Conservation (phyloP, 2,797 vertebrate species). For the Gymnocypris eckloni region DNA sequence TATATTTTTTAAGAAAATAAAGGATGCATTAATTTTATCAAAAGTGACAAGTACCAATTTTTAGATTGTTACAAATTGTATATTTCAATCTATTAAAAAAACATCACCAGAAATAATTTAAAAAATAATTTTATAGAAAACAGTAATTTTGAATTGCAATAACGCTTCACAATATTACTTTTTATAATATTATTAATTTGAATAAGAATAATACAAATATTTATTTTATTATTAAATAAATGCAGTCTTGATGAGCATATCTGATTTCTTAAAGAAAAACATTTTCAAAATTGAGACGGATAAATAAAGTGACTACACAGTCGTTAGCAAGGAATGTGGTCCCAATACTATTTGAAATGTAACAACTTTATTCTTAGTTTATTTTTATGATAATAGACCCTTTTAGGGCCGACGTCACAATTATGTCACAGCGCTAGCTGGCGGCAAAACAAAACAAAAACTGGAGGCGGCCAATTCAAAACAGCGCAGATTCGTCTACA, state of each 20-base stretch:
- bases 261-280: background rate
- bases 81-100: background rate
- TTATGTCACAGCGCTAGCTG: too few species aligned
- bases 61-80: background rate
- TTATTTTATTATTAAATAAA: background rate
- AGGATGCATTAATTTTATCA: background rate
- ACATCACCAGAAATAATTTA: accelerated
- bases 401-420: too few species aligned
- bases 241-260: background rate
- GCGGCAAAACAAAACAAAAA: too few species aligned
- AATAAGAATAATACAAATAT: too few species aligned
- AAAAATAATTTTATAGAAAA: background rate
- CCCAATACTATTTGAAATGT: background rate
- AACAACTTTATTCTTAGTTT: background rate
- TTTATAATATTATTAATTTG: background rate
- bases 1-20: background rate
- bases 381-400: background rate
- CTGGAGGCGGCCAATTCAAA: too few species aligned
- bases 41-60: background rate
- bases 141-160: background rate
- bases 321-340: background rate
- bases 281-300: background rate
- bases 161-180: background rate
- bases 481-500: too few species aligned
- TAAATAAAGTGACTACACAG: background rate